phyloP scores from a whole-genome alignment of 2,113 vertebrate species.

The Channa maculata region DNA sequence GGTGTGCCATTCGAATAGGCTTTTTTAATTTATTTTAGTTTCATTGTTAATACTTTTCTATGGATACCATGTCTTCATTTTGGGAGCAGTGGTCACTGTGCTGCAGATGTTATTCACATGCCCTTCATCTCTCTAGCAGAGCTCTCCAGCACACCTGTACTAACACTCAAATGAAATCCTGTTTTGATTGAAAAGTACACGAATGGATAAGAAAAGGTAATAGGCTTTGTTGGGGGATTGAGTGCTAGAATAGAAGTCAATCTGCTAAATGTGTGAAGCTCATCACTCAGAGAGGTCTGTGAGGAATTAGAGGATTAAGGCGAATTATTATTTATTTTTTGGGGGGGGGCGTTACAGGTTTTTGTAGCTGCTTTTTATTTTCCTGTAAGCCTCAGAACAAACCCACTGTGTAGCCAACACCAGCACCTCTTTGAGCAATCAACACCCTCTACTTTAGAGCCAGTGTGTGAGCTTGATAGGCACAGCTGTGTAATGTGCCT shows the following conservation, averaged over 20 bases:
- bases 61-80: background rate
- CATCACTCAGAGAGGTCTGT: constrained; percentile 63
- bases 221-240: constrained; percentile 47
- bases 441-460: constrained; percentile 12
- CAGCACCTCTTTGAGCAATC: background rate
- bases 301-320: constrained; percentile 68
- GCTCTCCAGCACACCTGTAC: constrained; percentile 13
- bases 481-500: constrained; percentile 20
- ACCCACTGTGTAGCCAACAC: background rate
- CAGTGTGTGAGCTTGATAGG: constrained; percentile 19
- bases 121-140: constrained; percentile 40
- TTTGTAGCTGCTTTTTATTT: constrained; percentile 25
- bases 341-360: constrained; percentile 15
- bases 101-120: constrained; percentile 27
- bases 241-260: constrained; percentile 58
- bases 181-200: constrained; percentile 36
- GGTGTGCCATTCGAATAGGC: constrained; percentile 14
- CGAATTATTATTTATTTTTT: constrained; percentile 22
- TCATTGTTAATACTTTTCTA: background rate
- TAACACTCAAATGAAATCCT: constrained; percentile 28
- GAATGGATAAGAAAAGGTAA: constrained; percentile 46
- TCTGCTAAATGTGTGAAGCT: constrained; percentile 73
- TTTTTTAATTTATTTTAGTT: background rate
- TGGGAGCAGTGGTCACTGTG: background rate
- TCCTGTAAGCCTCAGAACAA: constrained; percentile 34